Evolutionary conservation across 2,797 vertebrate species (phyloP), one percentile per base, ranked within the genome.

Genomic region (Thunnus albacares): DNA sequence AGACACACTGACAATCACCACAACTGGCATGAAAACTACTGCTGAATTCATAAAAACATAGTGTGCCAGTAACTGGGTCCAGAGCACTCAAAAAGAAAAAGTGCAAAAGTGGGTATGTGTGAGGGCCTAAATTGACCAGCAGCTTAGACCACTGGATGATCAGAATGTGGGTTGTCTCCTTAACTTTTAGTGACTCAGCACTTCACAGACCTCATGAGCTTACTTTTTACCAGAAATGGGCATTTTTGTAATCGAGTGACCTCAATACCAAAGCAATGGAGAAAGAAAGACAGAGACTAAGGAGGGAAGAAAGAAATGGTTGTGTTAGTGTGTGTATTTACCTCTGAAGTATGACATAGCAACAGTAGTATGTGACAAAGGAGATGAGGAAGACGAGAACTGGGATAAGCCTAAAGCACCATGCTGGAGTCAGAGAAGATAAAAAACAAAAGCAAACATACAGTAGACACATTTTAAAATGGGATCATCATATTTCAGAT

Each of bases 281-380:
- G 57, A 77, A 15, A 45, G 22, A 41, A 22, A 15, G 24, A 58
- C 30, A 66, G 47, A 53, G 24, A 51, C 41, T 35, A 18, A 56
- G 35, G 33, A 47, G 49, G 20, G 18, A 58, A 57, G 1, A 69
- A 20, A 67, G 17, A 38, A 60, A 67, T 10, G 43, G 51, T 49
- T 60, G 69, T 56, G 47, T 76, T 30, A 17, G 70, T 24, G 63
- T 70, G 71, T 68, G 79, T 20, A 49, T 82, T 92, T 89, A 96
- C 95, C 95, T 94, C 61, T 76, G 93, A 73, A 91, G 81, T 66
- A 93, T 90, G 91, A 90, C 47, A 58, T 79, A 82, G 73, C 90
- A 96, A 89, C 91, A 93, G 94, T 96, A 95, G 94, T 93, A 96
- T 30, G 80, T 88, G 81, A 88, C 57, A 62, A 87, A 91, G 65